These are phyloP conservation scores for Gallinago undulata DNA, from an alignment of 2,113 vertebrate genomes.

Conservation along the genomic window DNA sequence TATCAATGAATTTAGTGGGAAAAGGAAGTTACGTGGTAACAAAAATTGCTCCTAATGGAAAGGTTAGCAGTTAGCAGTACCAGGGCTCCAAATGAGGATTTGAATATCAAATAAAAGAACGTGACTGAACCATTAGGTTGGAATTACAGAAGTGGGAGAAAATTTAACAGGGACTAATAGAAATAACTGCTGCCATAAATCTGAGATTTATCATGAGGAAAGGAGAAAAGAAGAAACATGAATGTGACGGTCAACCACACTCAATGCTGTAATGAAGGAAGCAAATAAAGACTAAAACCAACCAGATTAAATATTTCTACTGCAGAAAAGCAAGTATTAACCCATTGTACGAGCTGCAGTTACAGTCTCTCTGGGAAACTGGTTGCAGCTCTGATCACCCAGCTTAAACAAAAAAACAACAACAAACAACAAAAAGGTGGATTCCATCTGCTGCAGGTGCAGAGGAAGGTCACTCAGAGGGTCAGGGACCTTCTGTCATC, in stretches of 20 bases:
- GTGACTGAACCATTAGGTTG: background rate
- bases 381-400: background rate
- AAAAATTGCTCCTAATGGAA: slow-evolving; percentile 11
- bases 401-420: background rate
- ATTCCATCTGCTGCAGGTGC: background rate
- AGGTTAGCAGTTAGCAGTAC: background rate
- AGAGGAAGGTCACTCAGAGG: background rate
- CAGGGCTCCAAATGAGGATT: background rate
- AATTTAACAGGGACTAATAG: background rate
- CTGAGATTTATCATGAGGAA: background rate
- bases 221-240: background rate
- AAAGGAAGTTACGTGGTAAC: background rate
- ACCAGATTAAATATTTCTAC: background rate
- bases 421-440: background rate
- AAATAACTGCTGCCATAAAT: background rate
- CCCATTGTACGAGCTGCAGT: background rate
- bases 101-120: background rate
- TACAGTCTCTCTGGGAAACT: background rate
- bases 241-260: background rate
- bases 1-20: background rate
- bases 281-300: background rate
- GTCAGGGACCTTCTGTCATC: background rate
- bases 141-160: background rate
- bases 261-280: background rate
- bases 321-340: background rate